These are phyloP conservation scores for Urocolius indicus DNA, from an alignment of 2,113 vertebrate species.

Conservation along the genomic window DNA sequence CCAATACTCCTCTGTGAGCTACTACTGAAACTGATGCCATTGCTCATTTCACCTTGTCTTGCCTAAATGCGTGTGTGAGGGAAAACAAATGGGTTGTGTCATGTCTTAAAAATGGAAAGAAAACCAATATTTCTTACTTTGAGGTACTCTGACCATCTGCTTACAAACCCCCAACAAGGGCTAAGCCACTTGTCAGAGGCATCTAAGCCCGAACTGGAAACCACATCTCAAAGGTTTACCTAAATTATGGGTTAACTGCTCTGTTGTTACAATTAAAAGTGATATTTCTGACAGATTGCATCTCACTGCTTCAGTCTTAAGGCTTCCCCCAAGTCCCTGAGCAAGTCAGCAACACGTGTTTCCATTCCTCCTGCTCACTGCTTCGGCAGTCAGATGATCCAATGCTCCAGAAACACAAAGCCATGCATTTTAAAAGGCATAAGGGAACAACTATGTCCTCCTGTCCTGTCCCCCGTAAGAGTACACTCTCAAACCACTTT, in stretches of 20 bases:
- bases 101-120: neutral
- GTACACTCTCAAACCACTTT: neutral
- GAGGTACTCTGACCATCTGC: neutral
- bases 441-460: neutral
- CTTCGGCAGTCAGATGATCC: neutral
- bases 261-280: neutral
- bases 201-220: neutral
- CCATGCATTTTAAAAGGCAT: neutral
- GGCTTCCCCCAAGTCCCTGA: neutral
- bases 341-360: neutral
- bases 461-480: neutral
- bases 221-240: neutral
- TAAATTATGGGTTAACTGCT: neutral
- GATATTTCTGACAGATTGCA: neutral
- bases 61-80: neutral
- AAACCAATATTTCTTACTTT: rapidly evolving
- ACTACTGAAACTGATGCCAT: neutral
- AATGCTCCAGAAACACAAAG: neutral
- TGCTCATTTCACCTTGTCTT: neutral
- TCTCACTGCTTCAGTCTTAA: neutral
- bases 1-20: neutral
- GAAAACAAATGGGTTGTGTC: neutral
- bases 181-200: neutral
- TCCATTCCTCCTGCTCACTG: rapidly evolving
- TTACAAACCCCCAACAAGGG: neutral